A percentile compares a stretch with the other conserved stretches of the same genome.
Evolutionary conservation across 2,797 vertebrate genomes (phyloP).

Genomic region (Anguilla pacifica): DNA sequence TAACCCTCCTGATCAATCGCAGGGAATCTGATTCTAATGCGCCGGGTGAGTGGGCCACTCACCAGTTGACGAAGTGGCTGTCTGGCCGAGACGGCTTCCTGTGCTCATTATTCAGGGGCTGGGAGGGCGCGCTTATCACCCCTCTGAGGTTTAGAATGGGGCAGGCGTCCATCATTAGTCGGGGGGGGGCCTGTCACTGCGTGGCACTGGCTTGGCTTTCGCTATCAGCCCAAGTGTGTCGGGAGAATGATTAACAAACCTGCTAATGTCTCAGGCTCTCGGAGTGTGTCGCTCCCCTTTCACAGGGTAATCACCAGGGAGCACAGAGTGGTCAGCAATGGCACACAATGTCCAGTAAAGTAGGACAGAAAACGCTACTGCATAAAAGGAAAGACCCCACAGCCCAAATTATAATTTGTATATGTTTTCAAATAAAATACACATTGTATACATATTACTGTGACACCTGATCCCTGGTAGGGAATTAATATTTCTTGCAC

Average conservation of each 20-base stretch:
- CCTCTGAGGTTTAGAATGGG: constrained; percentile 47
- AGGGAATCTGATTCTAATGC: constrained; percentile 53
- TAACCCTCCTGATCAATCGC: constrained; percentile 50
- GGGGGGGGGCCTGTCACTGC: constrained; percentile 48
- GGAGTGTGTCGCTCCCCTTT: constrained; percentile 54
- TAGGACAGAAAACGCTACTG: background rate
- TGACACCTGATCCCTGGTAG: background rate
- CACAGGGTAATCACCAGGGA: constrained; percentile 45
- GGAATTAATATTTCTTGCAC: background rate
- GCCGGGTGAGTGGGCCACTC: constrained; percentile 46
- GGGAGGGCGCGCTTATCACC: constrained; percentile 51
- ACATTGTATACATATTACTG: background rate
- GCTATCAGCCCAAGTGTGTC: constrained; percentile 62
- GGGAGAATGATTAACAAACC: constrained; percentile 67
- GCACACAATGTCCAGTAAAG: background rate
- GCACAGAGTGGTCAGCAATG: constrained; percentile 1
- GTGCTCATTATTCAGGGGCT: constrained; percentile 43
- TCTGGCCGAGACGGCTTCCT: constrained; percentile 48
- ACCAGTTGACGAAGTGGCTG: constrained; percentile 47
- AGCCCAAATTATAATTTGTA: background rate
- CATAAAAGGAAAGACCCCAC: background rate
- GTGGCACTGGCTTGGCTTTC: constrained; percentile 50
- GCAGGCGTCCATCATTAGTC: constrained; percentile 55
- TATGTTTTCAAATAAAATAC: background rate
- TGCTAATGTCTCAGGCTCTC: constrained; percentile 48